Conservation (phyloP, 1,140 invertebrate genomes). For the Homarus americanus region DNA sequence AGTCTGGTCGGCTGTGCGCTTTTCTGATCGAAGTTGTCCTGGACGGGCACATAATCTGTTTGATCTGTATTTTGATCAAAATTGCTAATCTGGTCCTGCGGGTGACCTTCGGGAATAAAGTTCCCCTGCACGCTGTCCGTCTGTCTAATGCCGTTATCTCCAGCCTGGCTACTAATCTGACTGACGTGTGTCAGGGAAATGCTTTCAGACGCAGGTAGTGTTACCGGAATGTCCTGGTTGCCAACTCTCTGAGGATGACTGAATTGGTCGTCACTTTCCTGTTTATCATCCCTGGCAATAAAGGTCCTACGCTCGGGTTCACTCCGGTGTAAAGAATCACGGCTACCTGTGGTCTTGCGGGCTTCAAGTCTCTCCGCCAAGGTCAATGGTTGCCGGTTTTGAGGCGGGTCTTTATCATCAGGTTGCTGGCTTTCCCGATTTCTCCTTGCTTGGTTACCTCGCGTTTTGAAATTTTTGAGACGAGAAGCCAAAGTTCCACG, state of each 20-base stretch:
- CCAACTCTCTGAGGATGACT: background rate
- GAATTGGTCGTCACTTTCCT: background rate
- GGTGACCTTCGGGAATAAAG: too few species aligned
- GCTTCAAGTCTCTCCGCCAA: constrained; percentile 26
- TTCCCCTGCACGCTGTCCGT: too few species aligned
- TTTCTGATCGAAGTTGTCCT: background rate
- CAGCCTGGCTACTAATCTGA: too few species aligned
- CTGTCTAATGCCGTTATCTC: too few species aligned
- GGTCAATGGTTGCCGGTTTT: background rate
- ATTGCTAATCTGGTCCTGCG: background rate
- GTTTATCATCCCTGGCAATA: background rate
- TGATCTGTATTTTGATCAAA: too few species aligned
- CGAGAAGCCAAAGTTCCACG: constrained; percentile 13
- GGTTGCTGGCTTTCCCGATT: background rate
- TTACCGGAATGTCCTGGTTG: background rate
- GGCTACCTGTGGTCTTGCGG: background rate
- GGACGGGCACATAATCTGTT: background rate
- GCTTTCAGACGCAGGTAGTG: too few species aligned
- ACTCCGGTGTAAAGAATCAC: too few species aligned
- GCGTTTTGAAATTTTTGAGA: background rate
- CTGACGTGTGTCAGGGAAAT: background rate
- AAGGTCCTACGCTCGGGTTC: background rate
- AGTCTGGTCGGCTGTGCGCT: background rate
- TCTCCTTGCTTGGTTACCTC: background rate
- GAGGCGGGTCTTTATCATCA: background rate